Base-by-base conservation (phyloP, 2,888 invertebrate genomes). In the Frankliniella intonsa region DNA sequence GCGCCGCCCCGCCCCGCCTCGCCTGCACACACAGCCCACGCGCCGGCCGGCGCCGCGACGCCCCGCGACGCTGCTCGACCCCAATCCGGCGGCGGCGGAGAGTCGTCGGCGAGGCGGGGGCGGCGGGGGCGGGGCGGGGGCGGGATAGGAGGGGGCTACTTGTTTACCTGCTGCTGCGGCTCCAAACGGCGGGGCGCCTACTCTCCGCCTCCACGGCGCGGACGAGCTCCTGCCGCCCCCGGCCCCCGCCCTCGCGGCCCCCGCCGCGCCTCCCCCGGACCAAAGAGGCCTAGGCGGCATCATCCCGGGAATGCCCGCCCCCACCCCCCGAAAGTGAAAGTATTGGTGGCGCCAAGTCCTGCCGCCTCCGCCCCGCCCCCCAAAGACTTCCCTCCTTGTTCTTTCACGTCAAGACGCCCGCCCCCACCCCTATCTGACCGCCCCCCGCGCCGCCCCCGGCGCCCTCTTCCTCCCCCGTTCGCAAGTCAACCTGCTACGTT, bases 401-500 rank as follows among this genome's bases (percentile, higher is more conserved):
- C 69, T 76, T 76, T 76, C 69, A 22, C 69, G 69, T 76, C 69
- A 76, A 76, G 69, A 22, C 69, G 25, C 69, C 69, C 69, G 7
- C 22, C 25, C 69, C 25, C 69, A 22, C 22, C 25, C 69, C 11
- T 22, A 25, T 76, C 69, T 25, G 25, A 25, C 25, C 69, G 22
- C 69, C 12, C 69, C 25, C 69, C 22, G 11, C n/a, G n/a, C n/a
- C n/a, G 19, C 69, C 22, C 22, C 69, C n/a, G n/a, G 22, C 69
- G 17, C 14, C 14, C 14, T 55, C 55, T 55, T 12, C 5, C 55
- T 55, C 55, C 5, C n/a, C 69, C 22, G 69, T 76, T 76, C 69
- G 69, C 69, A 76, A 76, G 69, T 76, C 69, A 76, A 76, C 69
- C 69, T 76, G 69, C 69, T 76, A 76, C 69, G 69, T 76, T 76